These are phyloP conservation scores for Theristicus caerulescens DNA, from an alignment of 2,113 vertebrate species.

Conservation along the genomic window DNA sequence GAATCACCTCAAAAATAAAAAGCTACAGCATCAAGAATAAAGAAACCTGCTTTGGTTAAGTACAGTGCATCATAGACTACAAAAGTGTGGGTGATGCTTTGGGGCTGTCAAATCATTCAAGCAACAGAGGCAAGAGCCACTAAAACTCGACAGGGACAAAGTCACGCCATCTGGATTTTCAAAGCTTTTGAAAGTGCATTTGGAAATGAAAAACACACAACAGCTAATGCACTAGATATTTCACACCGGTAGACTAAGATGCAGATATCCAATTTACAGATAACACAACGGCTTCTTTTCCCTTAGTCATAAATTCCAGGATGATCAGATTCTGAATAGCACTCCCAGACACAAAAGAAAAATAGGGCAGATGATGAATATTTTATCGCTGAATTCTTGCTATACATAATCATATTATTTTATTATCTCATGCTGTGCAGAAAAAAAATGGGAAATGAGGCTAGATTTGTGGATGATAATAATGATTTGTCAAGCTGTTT, in stretches of 20 bases:
- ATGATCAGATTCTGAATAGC: constrained; percentile 43
- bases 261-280: constrained; percentile 25
- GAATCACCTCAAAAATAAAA: background rate
- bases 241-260: background rate
- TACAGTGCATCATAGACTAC: background rate
- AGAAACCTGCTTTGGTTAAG: background rate
- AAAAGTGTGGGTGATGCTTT: background rate
- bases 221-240: background rate
- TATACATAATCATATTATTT: constrained; percentile 60
- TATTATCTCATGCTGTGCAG: constrained; percentile 40
- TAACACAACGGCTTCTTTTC: constrained; percentile 19
- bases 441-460: constrained; percentile 41
- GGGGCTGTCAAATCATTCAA: background rate
- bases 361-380: constrained; percentile 64
- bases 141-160: background rate
- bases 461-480: constrained; percentile 53
- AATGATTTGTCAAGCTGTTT: constrained; percentile 52
- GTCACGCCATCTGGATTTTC: background rate
- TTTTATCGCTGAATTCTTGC: constrained; percentile 43
- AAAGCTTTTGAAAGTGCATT: constrained; percentile 9
- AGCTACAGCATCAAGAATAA: background rate
- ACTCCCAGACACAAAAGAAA: constrained; percentile 39
- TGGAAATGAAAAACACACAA: background rate
- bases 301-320: constrained; percentile 39
- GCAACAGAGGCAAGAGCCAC: background rate